Percentiles rank a stretch among this genome's conserved stretches.
These are phyloP conservation scores for Macrosoma leucophasiata DNA, from an alignment of 2,888 invertebrate genomes.

Conservation along the genomic window DNA sequence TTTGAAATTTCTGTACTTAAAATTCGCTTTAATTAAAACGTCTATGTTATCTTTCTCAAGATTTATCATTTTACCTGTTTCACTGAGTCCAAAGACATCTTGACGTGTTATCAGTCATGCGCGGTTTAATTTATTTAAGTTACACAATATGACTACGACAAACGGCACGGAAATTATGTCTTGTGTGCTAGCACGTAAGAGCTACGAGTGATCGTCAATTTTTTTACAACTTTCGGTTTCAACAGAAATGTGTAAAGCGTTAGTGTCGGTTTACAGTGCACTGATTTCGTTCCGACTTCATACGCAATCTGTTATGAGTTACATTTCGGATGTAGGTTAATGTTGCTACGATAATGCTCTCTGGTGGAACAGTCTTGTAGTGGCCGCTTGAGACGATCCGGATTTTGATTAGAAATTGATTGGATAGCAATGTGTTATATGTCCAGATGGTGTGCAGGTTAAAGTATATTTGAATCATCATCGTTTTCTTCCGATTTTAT, in stretches of 20 bases:
- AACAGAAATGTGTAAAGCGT: slow-evolving; percentile 52
- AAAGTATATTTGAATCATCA: no score
- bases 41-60: no score
- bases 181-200: slow-evolving; percentile 15
- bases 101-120: no score
- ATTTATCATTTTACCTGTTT: no score
- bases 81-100: no score
- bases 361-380: slow-evolving; percentile 11
- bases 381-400: slow-evolving; percentile 3
- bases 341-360: slow-evolving; percentile 43
- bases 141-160: slow-evolving; percentile 1
- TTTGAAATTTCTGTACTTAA: no score
- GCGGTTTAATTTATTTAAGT: slow-evolving; percentile 4
- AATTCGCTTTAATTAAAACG: no score
- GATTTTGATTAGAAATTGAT: slow-evolving; percentile 4
- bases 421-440: not conserved
- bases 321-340: slow-evolving; percentile 63
- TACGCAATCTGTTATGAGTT: slow-evolving; percentile 57
- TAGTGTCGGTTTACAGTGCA: slow-evolving; percentile 44
- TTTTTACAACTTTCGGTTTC: slow-evolving; percentile 49
- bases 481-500: no score
- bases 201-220: slow-evolving; percentile 10
- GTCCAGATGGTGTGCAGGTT: no score
- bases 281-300: slow-evolving; percentile 49
- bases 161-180: slow-evolving; percentile 12